phyloP scores from a whole-genome alignment of 2,888 invertebrate genomes.

The Lycocerus yunnanus region DNA sequence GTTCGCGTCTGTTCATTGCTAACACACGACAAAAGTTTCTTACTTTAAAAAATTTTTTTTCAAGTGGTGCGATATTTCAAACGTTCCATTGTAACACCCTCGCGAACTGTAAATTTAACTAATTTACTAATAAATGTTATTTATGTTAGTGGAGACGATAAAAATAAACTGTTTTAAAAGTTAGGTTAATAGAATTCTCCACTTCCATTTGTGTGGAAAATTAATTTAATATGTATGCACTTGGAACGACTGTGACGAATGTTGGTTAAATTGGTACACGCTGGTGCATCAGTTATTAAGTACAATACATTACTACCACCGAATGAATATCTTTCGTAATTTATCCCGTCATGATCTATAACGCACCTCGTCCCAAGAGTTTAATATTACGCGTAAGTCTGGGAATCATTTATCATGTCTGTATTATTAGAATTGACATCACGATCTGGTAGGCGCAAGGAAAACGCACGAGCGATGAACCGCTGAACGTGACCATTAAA shows the following conservation, averaged over 20 bases:
- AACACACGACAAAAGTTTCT: neutral
- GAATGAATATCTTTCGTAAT: constrained; percentile 32
- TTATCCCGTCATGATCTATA: constrained; percentile 29
- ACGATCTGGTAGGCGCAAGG: constrained; percentile 59
- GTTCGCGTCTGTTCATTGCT: constrained; percentile 35
- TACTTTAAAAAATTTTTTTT: neutral
- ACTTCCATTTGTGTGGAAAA: neutral
- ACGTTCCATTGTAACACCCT: neutral
- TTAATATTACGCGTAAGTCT: constrained; percentile 40
- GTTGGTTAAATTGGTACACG: neutral
- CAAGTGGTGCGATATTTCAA: neutral
- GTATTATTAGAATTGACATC: constrained; percentile 47
- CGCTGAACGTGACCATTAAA: constrained; percentile 45
- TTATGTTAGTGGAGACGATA: neutral
- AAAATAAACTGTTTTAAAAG: neutral
- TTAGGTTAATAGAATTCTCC: neutral
- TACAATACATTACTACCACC: constrained; percentile 18
- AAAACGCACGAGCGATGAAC: constrained; percentile 56
- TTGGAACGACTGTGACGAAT: neutral
- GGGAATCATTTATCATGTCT: constrained; percentile 41
- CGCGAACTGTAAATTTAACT: neutral
- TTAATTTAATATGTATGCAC: neutral
- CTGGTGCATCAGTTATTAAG: neutral
- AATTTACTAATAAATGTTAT: neutral
- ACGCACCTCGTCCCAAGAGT: constrained; percentile 33